Base-by-base conservation (phyloP, 2,113 vertebrate genomes). In the Caranx ignobilis region DNA sequence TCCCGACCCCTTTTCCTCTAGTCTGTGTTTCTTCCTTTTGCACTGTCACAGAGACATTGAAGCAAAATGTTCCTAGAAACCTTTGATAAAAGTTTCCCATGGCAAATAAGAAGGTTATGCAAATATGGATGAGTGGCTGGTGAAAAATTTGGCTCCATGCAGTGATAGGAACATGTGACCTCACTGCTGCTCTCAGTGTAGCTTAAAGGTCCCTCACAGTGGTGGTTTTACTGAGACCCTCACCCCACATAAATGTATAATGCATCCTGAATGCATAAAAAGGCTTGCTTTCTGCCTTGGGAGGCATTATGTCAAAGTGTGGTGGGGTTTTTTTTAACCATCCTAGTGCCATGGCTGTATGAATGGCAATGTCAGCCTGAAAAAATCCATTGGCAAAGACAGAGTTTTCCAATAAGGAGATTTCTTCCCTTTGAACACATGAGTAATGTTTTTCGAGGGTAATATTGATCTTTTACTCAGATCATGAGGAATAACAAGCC, bases 81-180 rank as follows among this genome's bases (percentile, higher is more conserved):
- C 79, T 88, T 87, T 88, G 80, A 88, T 86, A 83, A 76, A 67
- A 79, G 52, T 80, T 69, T 59, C 41, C 55, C 48, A 16, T 74
- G 60, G 57, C 35, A 79, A 70, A 84, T 81, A 86, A 86, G 81
- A 65, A 61, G 77, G 78, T 86, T 86, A 82, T 88, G 75, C 68
- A 86, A 85, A 88, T 85, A 72, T 39, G 75, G 52, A 73, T 79
- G 67, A 87, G 45, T 66, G 34, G 61, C 65, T 75, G n/a, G 37
- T 74, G 48, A 70, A 45, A 70, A 60, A 65, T 64, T 34, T 57
- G 43, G 55, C 45, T 72, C 61, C 34, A 55, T 65, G 69, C 64
- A 59, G 68, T 1, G 10, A 70, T 77, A 71, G 69, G 47, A 39
- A 70, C 78, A 65, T 69, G 79, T 73, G 70, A 81, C 82, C 79